Evolutionary conservation across 2,113 vertebrate genomes (phyloP).

Genomic region (Ibidorhyncha struthersii): DNA sequence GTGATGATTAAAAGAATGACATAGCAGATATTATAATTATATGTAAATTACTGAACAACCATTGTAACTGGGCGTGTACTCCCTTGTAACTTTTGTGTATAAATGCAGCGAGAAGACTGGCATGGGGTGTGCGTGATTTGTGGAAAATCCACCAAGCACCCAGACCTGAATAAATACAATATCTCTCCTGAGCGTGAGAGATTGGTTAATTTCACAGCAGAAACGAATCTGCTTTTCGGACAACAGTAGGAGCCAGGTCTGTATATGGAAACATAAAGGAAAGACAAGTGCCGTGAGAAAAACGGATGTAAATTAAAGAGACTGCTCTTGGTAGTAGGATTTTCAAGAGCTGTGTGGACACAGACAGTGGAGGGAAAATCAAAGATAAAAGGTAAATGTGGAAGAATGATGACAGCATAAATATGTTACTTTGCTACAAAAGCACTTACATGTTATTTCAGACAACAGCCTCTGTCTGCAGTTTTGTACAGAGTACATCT

Average conservation of each 20-base stretch:
- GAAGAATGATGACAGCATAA: background rate
- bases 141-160: no score
- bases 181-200: no score
- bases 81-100: no score
- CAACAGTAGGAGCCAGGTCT: background rate
- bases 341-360: background rate
- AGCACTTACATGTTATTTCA: background rate
- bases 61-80: no score
- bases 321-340: background rate
- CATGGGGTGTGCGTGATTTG: no score
- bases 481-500: background rate
- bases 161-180: no score
- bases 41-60: no score
- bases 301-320: background rate
- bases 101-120: no score
- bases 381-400: background rate
- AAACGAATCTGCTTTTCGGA: no score
- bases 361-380: background rate
- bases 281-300: background rate
- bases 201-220: no score
- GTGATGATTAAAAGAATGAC: no score
- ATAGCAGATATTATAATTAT: no score
- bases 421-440: background rate
- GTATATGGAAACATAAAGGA: accelerated
- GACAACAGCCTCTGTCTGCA: background rate